phyloP scores from a whole-genome alignment of 2,888 invertebrate genomes.

The Standfussiana lucernea region DNA sequence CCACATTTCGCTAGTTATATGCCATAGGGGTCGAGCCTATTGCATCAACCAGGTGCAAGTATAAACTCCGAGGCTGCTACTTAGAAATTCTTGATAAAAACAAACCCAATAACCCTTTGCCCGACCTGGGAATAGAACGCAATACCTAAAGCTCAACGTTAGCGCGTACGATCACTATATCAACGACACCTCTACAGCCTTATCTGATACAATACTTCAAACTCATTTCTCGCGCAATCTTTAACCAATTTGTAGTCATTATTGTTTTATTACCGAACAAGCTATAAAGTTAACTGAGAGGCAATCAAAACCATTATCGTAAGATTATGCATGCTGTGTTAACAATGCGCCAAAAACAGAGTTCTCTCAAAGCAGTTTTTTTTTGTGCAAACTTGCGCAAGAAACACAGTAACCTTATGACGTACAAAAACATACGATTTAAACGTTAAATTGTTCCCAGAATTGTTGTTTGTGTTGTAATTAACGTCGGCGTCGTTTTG shows the following conservation, averaged over 20 bases:
- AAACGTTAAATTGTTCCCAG: conserved; percentile 51
- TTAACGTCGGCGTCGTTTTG: conserved; percentile 29
- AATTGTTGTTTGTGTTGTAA: conserved; percentile 57
- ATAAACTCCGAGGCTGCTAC: not conserved
- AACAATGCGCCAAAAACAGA: conserved; percentile 14
- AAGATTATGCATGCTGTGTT: conserved; percentile 11
- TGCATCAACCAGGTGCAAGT: not conserved
- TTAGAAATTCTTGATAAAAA: not conserved
- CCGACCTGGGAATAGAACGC: not conserved
- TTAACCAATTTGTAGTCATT: conserved; percentile 28
- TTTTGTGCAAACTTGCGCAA: conserved; percentile 30
- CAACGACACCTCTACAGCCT: not conserved
- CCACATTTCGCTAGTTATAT: not conserved
- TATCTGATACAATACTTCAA: not conserved
- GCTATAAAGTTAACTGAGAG: conserved; percentile 27
- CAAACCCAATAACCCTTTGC: not conserved
- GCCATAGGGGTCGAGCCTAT: no score
- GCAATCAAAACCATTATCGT: conserved; percentile 27
- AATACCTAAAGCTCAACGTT: not conserved
- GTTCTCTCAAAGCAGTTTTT: conserved; percentile 31
- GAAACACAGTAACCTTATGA: conserved; percentile 19
- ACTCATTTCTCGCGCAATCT: not conserved
- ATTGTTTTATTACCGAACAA: conserved; percentile 33
- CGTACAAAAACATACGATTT: conserved; percentile 39
- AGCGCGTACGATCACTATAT: not conserved